Evolutionary conservation across 2,888 invertebrate genomes (phyloP).

Genomic region (Julus scandinavius): DNA sequence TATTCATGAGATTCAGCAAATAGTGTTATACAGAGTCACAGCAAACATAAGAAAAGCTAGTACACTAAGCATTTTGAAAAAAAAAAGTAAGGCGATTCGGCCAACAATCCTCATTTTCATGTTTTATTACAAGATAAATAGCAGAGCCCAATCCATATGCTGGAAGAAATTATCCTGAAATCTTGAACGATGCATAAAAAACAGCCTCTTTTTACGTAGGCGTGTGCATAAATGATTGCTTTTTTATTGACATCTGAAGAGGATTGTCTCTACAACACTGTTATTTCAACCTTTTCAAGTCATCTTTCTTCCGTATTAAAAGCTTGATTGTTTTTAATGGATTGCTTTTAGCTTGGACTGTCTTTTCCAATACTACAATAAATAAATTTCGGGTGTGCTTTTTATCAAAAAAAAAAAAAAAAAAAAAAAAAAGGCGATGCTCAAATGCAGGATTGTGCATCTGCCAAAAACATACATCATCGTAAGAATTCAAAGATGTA

Average conservation of each 20-base stretch:
- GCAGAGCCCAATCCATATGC: slow-evolving; percentile 1
- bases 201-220: neutral
- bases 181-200: slow-evolving; percentile 6
- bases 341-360: slow-evolving; percentile 29
- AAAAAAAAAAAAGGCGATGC: neutral
- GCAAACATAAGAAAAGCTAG: too few relatives aligned
- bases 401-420: neutral
- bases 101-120: neutral
- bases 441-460: slow-evolving; percentile 1
- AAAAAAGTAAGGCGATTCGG: neutral
- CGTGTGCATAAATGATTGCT: slow-evolving; percentile 23
- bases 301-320: slow-evolving; percentile 11
- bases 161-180: slow-evolving; percentile 36
- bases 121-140: slow-evolving; percentile 37
- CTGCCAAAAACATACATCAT: slow-evolving; percentile 24
- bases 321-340: slow-evolving; percentile 30
- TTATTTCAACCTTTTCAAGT: slow-evolving; percentile 40
- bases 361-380: slow-evolving; percentile 11
- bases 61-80: too few relatives aligned
- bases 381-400: neutral
- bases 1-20: too few relatives aligned
- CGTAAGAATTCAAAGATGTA: neutral
- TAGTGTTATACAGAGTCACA: too few relatives aligned
- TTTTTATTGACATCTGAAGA: slow-evolving; percentile 36
- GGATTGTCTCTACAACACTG: slow-evolving; percentile 38